These are phyloP conservation scores for Cardiocondyla obscurior DNA, from an alignment of 1,140 invertebrate genomes.

Conservation along the genomic window DNA sequence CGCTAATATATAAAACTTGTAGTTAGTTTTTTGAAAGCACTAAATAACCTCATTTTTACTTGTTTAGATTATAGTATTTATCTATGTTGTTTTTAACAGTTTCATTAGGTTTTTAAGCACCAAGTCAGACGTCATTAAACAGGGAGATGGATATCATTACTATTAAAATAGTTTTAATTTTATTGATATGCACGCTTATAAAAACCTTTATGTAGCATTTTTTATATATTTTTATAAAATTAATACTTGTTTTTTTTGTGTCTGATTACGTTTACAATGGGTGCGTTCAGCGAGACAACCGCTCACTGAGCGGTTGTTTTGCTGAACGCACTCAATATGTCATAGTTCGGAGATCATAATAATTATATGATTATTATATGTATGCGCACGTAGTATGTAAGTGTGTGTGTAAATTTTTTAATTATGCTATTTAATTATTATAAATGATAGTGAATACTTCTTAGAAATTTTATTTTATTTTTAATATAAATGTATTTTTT, in stretches of 20 bases:
- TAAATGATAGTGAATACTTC: not conserved
- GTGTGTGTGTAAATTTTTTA: not conserved
- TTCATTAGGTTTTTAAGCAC: conserved; percentile 3
- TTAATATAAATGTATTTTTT: conserved; percentile 3
- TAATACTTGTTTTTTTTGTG: not conserved
- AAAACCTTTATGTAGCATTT: conserved; percentile 14
- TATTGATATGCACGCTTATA: conserved; percentile 27
- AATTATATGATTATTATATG: not conserved
- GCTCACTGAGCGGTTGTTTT: too few species aligned
- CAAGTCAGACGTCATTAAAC: not conserved
- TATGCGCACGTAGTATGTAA: not conserved
- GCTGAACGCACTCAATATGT: too few species aligned
- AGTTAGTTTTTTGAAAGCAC: not conserved
- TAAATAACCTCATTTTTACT: not conserved
- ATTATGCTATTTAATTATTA: not conserved
- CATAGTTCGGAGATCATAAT: not conserved
- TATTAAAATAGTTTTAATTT: not conserved
- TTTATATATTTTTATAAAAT: not conserved
- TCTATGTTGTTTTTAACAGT: conserved; percentile 43
- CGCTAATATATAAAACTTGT: conserved; percentile 10
- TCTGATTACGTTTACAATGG: not conserved
- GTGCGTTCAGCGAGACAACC: too few species aligned
- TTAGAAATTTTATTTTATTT: conserved; percentile 10
- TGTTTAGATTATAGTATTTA: conserved; percentile 11
- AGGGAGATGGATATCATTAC: conserved; percentile 8